A percentile compares a stretch with the other conserved stretches of the same genome.
Evolutionary conservation across 2,888 invertebrate species (phyloP).

Genomic region (Caenorhabditis auriculariae): DNA sequence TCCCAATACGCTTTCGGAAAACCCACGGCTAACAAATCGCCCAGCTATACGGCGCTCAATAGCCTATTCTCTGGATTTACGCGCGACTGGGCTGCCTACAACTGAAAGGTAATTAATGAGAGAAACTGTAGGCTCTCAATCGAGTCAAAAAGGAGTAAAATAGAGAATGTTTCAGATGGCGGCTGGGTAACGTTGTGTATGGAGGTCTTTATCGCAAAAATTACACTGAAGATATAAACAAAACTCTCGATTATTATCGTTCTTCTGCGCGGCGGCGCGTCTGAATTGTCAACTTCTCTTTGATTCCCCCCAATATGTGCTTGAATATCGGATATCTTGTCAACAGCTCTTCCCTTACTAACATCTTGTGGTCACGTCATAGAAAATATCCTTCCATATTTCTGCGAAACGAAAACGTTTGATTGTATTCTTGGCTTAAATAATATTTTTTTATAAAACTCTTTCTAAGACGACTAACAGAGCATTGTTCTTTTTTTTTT

Average conservation of each 20-base stretch:
- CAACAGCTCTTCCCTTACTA: too few species aligned
- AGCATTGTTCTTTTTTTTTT: too few species aligned
- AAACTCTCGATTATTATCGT: constrained; percentile 35
- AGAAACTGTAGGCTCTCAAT: not conserved
- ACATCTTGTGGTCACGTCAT: not conserved
- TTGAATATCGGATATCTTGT: too few species aligned
- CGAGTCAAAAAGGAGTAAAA: not conserved
- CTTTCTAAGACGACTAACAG: too few species aligned
- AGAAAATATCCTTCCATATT: not conserved
- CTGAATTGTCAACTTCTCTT: too few species aligned
- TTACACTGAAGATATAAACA: constrained; percentile 29
- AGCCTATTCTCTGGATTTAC: constrained; percentile 50
- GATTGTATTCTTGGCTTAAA: too few species aligned
- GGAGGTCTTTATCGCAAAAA: constrained; percentile 42
- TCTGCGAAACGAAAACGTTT: not conserved
- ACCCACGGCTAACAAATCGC: constrained; percentile 34
- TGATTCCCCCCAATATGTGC: too few species aligned
- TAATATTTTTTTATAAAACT: too few species aligned
- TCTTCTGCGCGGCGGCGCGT: too few species aligned
- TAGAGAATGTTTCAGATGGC: constrained; percentile 32
- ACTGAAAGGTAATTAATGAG: constrained; percentile 35
- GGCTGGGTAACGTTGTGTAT: constrained; percentile 43
- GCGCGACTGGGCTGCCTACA: constrained; percentile 46
- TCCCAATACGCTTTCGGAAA: constrained; percentile 26
- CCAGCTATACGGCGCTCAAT: constrained; percentile 48